Evolutionary conservation across 2,888 invertebrate genomes (phyloP).

Genomic region (Ectropis crepuscularia): DNA sequence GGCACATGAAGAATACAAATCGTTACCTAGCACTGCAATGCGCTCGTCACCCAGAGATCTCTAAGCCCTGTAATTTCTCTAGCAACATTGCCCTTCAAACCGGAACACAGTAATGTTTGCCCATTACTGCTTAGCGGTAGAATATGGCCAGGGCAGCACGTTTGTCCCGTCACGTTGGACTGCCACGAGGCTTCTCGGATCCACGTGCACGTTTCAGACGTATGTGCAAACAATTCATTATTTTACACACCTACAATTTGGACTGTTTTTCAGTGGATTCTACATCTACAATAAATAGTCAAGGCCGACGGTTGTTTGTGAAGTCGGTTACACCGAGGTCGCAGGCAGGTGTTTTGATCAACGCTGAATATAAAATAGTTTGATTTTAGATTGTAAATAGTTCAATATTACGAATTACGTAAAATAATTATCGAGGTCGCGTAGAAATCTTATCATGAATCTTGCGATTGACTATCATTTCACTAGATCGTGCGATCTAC

Average conservation of each 20-base stretch:
- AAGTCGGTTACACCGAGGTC: constrained; percentile 14
- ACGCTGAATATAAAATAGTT: constrained; percentile 8
- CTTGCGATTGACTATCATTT: too few species aligned
- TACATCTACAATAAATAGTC: constrained; percentile 23
- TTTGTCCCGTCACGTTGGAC: constrained; percentile 61
- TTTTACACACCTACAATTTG: constrained; percentile 50
- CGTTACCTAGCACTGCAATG: too few species aligned
- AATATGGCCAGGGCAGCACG: constrained; percentile 3
- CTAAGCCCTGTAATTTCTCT: too few species aligned
- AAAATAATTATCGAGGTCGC: not conserved
- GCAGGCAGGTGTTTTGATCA: constrained; percentile 34
- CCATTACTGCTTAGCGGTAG: too few species aligned
- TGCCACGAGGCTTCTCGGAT: constrained; percentile 58
- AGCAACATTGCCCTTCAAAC: too few species aligned
- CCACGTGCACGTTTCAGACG: constrained; percentile 52
- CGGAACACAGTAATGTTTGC: too few species aligned
- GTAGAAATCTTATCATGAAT: not conserved
- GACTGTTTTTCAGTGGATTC: constrained; percentile 42
- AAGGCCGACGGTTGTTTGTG: constrained; percentile 20
- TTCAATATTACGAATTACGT: not conserved
- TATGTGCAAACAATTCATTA: constrained; percentile 59
- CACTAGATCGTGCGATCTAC: too few species aligned
- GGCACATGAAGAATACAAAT: too few species aligned
- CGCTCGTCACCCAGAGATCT: too few species aligned
- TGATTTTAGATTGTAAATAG: not conserved